phyloP scores from a whole-genome alignment of 2,797 vertebrate species.

The Sylvilagus floridanus region DNA sequence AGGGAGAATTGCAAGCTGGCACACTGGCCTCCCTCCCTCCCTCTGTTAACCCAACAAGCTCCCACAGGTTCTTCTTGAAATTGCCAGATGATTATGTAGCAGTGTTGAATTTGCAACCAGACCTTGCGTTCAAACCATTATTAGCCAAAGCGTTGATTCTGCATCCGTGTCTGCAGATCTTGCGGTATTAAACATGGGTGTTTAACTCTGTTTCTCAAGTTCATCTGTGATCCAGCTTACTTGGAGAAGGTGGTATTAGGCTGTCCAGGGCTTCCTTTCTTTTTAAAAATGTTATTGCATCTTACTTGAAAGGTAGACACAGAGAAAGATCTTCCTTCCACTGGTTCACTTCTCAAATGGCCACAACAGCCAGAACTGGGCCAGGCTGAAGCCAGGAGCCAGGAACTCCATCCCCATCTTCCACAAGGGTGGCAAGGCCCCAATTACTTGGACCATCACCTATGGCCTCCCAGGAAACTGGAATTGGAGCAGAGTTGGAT shows the following conservation, averaged over 20 bases:
- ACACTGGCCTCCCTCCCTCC: slow-evolving; percentile 35
- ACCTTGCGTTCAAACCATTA: slow-evolving; percentile 66
- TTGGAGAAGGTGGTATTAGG: neutral
- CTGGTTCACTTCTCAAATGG: too few relatives aligned
- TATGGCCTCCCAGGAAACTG: too few relatives aligned
- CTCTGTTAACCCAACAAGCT: slow-evolving; percentile 73
- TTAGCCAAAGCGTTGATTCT: slow-evolving; percentile 40
- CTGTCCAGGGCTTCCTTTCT: neutral
- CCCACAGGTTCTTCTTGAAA: slow-evolving; percentile 76
- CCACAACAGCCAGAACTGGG: too few relatives aligned
- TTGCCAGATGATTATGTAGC: slow-evolving; percentile 74
- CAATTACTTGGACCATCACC: too few relatives aligned
- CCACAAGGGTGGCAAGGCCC: too few relatives aligned
- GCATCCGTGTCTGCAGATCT: slow-evolving; percentile 22
- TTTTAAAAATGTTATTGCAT: too few relatives aligned
- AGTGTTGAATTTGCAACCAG: slow-evolving; percentile 44
- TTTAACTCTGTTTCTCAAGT: slow-evolving; percentile 44
- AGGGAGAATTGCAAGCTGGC: slow-evolving; percentile 78
- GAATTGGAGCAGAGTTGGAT: too few relatives aligned
- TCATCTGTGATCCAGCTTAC: neutral
- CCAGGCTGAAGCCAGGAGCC: too few relatives aligned
- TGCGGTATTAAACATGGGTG: neutral
- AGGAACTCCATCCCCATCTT: too few relatives aligned
- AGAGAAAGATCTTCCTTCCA: too few relatives aligned
- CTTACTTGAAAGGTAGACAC: too few relatives aligned